Base-by-base conservation (phyloP, 1,140 invertebrate species). In the Tetraneura akinire region DNA sequence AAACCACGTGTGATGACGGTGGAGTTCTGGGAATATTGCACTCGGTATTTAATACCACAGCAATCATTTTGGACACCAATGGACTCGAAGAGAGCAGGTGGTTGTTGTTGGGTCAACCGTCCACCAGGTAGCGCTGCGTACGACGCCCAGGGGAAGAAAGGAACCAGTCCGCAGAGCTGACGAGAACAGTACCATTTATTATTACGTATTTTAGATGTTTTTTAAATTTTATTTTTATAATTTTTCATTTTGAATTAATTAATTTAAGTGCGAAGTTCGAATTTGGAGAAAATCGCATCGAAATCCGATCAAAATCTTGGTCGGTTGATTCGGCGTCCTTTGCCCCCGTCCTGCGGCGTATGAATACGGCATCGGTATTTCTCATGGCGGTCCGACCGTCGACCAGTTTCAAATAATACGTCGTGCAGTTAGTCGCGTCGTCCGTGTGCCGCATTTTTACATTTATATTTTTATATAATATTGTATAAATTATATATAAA, bases 311-410 rank as follows among this genome's bases (percentile, higher is more conserved):
- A 3, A n/a, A 32, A 51, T 26, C 26, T 29, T 18, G 0, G 8
- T 6, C 14, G 51, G 0, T 10, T 49, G 49, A 16, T 37, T 14
- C 29, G 29, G 53, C 18, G 53, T 42, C 32, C 71, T 74, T 55
- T 74, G 51, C 53, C 37, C 51, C 73, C 53, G 6, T 57, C 37
- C 55, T 23, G 37, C 74, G 37, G 74, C 74, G 74, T 78, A 78
- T 55, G 74, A 78, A 78, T 78, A 78, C 53, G 55, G 74, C 74
- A 78, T 78, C 55, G 74, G 74, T 78, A 78, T 78, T 37, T 55
- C 60, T 57, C 71, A 78, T 78, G 74, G 74, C 55, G 55, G 55
- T 62, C 55, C 74, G 51, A 16, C 55, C 37, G 37, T 37, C 74
- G 21, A 37, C 55, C 53, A 78, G 74, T 78, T 78, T 47, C 53